These are phyloP conservation scores for Chaetura pelagica DNA, from an alignment of 2,113 vertebrate species.

Conservation along the genomic window DNA sequence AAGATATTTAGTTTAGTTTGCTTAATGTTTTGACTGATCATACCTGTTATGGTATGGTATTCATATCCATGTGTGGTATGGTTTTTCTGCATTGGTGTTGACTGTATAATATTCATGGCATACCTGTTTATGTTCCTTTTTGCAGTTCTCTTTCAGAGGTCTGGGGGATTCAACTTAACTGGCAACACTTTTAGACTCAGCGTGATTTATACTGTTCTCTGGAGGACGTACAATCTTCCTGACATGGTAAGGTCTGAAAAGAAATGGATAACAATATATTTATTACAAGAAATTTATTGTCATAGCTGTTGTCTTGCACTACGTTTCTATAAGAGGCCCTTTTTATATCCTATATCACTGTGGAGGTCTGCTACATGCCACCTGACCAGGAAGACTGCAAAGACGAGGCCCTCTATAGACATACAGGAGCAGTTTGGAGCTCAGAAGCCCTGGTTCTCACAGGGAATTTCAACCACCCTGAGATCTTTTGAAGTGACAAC, in stretches of 20 bases:
- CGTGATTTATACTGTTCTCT: not conserved
- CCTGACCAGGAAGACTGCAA: too few relatives aligned
- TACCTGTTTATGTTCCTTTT: not conserved
- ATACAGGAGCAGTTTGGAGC: too few relatives aligned
- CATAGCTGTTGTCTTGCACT: not conserved
- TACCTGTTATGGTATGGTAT: not conserved
- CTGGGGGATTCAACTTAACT: not conserved
- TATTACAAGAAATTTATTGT: conserved; percentile 13
- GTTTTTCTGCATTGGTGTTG: not conserved
- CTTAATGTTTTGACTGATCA: not conserved
- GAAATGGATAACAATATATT: not conserved
- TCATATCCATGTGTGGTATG: not conserved
- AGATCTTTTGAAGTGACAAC: too few relatives aligned
- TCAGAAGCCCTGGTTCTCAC: too few relatives aligned
- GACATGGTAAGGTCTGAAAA: conserved; percentile 9
- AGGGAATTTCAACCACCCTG: too few relatives aligned
- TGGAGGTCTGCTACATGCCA: too few relatives aligned
- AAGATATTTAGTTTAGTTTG: not conserved
- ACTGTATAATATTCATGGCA: not conserved
- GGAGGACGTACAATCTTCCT: conserved; percentile 18
- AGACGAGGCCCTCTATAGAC: too few relatives aligned
- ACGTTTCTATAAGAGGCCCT: not conserved
- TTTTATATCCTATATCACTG: not conserved
- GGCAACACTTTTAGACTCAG: not conserved
- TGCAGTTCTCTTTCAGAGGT: not conserved